Evolutionary conservation across 2,113 vertebrate species (phyloP).

Genomic region (Amia ocellicauda): DNA sequence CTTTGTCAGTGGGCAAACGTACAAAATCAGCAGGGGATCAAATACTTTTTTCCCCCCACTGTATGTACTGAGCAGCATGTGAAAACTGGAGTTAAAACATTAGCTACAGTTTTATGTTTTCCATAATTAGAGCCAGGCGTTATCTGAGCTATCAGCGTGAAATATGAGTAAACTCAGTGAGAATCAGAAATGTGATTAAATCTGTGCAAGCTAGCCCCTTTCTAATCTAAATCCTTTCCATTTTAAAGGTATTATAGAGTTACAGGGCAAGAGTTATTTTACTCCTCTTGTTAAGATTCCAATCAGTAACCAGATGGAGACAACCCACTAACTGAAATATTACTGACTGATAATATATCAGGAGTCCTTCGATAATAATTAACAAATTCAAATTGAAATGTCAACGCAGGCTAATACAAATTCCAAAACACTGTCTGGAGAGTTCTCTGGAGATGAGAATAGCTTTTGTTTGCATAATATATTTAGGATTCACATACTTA

Average conservation of each 20-base stretch:
- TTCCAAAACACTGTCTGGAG: neutral
- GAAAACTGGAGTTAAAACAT: neutral
- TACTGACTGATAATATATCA: neutral
- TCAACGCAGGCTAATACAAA: neutral
- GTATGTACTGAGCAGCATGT: too few species aligned
- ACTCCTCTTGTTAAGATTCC: neutral
- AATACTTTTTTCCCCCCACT: too few species aligned
- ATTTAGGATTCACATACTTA: neutral
- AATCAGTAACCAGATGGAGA: constrained; percentile 6
- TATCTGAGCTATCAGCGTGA: constrained; percentile 5
- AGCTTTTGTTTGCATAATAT: constrained; percentile 11
- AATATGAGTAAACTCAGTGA: neutral
- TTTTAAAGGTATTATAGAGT: constrained; percentile 6
- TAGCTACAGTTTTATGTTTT: neutral
- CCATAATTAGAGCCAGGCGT: neutral
- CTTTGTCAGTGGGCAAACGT: too few species aligned
- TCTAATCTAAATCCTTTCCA: neutral
- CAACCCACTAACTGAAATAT: neutral
- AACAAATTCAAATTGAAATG: constrained; percentile 6
- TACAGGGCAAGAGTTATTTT: neutral
- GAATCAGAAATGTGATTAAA: constrained; percentile 8
- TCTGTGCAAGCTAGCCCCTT: neutral
- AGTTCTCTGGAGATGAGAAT: neutral
- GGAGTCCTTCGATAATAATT: constrained; percentile 16
- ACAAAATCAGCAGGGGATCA: too few species aligned